Evolutionary conservation across 1,140 invertebrate species (phyloP), one percentile per base, ranked within the genome.

Genomic region (Mya arenaria): DNA sequence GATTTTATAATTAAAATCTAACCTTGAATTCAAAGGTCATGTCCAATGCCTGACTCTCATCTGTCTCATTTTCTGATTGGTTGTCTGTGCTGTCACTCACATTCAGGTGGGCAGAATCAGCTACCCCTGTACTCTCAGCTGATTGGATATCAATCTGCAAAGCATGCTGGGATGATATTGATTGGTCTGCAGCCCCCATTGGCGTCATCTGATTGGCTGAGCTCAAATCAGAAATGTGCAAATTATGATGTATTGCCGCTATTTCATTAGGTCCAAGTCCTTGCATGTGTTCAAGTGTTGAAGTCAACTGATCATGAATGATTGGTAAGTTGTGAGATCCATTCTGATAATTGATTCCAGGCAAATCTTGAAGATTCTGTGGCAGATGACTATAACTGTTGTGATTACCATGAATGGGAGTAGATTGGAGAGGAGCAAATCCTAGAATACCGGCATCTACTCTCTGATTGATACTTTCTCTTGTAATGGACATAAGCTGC

Each of bases 11-110:
- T n/a, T n/a, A n/a, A n/a, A n/a, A n/a, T n/a, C n/a, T n/a, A n/a
- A 86, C 81, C 81, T 82, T 83, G 4, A 86, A 37, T 81, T 78
- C 77, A 66, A 77, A 83, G 28, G 60, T 23, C 79, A 82, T 82
- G 41, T 82, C 79, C 30, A 79, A 78, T 19, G 83, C 81, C n/a
- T 25, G 4, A 34, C 44, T 58, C 17, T 86, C 81, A 15, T 25
- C 73, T n/a, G 71, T 52, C n/a, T 82, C 78, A 28, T 36, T 69
- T 17, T 80, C 69, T 44, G 55, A 75, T 72, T 63, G 23, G 36
- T 71, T 30, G 17, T 52, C 56, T 44, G 69, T 48, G 32, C 62
- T 81, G 56, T 81, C 78, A 75, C 77, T 84, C 19, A 41, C 56
- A 84, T 69, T 80, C n/a, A 66, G 37, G 32, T 80, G 25, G 48